Percentiles rank a stretch among this genome's conserved stretches.
These are phyloP conservation scores for Hemistola chrysoprasaria DNA, from an alignment of 2,888 invertebrate species.

Conservation along the genomic window DNA sequence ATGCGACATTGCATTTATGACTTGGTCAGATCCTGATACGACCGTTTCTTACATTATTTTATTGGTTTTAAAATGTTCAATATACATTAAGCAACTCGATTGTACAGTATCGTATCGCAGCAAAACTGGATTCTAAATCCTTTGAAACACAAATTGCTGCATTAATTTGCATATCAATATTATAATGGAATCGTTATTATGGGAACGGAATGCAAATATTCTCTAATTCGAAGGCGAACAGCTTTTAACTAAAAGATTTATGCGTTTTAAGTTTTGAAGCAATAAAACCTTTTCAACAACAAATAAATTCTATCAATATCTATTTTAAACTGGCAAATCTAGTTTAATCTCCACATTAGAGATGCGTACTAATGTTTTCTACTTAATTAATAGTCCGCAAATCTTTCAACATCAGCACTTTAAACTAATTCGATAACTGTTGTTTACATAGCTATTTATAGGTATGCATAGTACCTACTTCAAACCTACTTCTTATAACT, in stretches of 20 bases:
- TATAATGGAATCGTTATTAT: conserved; percentile 61
- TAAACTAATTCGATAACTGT: too few relatives aligned
- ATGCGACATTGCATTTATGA: too few relatives aligned
- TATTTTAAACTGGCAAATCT: too few relatives aligned
- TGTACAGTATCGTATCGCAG: conserved; percentile 32
- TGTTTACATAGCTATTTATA: too few relatives aligned
- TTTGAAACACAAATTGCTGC: conserved; percentile 55
- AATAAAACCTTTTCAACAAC: conserved; percentile 20
- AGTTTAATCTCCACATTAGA: too few relatives aligned
- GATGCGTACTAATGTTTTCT: too few relatives aligned
- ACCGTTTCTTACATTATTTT: too few relatives aligned
- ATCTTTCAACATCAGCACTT: too few relatives aligned
- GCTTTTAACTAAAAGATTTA: conserved; percentile 40
- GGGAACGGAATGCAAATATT: conserved; percentile 57
- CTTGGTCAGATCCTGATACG: too few relatives aligned
- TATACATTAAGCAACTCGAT: conserved; percentile 17
- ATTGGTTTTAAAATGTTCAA: background rate
- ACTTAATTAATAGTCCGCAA: too few relatives aligned
- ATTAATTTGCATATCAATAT: conserved; percentile 62
- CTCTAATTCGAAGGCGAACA: conserved; percentile 59
- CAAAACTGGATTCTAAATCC: conserved; percentile 51
- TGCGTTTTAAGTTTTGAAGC: conserved; percentile 24
- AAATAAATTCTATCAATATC: conserved; percentile 15
- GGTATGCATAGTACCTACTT: too few relatives aligned
- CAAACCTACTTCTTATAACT: too few relatives aligned